These are phyloP conservation scores for Asbolus verrucosus DNA, from an alignment of 1,140 invertebrate species.

Conservation along the genomic window DNA sequence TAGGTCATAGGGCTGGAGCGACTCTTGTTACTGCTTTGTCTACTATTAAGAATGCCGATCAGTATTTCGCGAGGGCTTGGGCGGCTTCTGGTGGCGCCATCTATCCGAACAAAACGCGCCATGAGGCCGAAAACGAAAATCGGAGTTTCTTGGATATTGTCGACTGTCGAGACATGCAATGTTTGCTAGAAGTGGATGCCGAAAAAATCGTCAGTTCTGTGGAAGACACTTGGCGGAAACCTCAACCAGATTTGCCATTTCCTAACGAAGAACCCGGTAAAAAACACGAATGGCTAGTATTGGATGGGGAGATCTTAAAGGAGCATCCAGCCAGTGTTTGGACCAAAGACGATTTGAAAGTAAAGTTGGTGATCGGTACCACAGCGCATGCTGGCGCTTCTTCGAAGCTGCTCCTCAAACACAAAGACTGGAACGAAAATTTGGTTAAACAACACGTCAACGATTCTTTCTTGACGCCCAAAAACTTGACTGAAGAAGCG, in stretches of 20 bases:
- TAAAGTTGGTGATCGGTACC: conserved; percentile 79
- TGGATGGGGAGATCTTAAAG: conserved; percentile 76
- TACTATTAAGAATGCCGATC: conserved; percentile 69
- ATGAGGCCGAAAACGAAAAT: conserved; percentile 72
- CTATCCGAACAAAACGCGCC: conserved; percentile 73
- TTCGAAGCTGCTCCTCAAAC: conserved; percentile 68
- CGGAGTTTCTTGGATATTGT: conserved; percentile 70
- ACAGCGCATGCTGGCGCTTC: conserved; percentile 78
- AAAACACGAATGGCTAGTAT: conserved; percentile 80
- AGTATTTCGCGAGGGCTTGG: conserved; percentile 78
- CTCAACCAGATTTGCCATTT: conserved; percentile 71
- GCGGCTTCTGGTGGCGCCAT: conserved; percentile 78
- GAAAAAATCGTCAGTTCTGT: conserved; percentile 75
- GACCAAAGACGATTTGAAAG: conserved; percentile 66
- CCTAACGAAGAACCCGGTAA: conserved; percentile 68
- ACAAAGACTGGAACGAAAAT: conserved; percentile 72
- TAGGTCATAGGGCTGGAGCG: conserved; percentile 82
- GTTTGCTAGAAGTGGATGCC: conserved; percentile 72
- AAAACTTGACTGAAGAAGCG: conserved; percentile 71
- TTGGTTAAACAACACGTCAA: conserved; percentile 73
- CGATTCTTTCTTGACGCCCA: conserved; percentile 73
- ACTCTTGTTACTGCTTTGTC: conserved; percentile 80
- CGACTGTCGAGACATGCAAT: conserved; percentile 69
- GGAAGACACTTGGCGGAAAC: conserved; percentile 76
- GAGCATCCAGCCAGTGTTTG: conserved; percentile 74